Conservation (phyloP, 2,888 invertebrate genomes). For the Thymelicus acteon region DNA sequence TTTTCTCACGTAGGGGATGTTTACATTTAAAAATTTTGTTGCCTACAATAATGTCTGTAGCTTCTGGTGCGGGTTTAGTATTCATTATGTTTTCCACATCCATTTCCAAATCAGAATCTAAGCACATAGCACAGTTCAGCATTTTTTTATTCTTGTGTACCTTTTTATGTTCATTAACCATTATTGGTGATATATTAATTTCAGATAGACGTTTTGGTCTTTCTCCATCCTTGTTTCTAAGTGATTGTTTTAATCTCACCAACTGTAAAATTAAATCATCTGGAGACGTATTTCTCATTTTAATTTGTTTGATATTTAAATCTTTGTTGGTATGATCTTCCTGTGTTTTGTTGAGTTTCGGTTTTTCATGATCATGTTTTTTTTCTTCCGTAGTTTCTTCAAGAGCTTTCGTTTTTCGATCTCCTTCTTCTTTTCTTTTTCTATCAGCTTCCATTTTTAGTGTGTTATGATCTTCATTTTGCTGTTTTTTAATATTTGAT, state of each 20-base stretch:
- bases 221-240: constrained; percentile 30
- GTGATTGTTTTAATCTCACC: constrained; percentile 52
- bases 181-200: constrained; percentile 36
- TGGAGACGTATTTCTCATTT: constrained; percentile 46
- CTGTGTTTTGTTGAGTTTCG: constrained; percentile 34
- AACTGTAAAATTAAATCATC: constrained; percentile 54
- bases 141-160: constrained; percentile 40
- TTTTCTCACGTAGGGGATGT: constrained; percentile 42
- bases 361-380: constrained; percentile 22
- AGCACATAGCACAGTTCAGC: constrained; percentile 45
- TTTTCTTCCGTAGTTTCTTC: constrained; percentile 28
- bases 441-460: constrained; percentile 36
- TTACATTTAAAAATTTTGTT: constrained; percentile 57
- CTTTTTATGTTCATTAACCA: constrained; percentile 36
- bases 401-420: constrained; percentile 34
- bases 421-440: constrained; percentile 36
- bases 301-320: constrained; percentile 50
- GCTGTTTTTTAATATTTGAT: constrained; percentile 28
- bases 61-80: constrained; percentile 38
- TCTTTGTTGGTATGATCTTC: constrained; percentile 45
- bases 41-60: constrained; percentile 59
- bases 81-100: constrained; percentile 48
- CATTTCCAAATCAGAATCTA: constrained; percentile 53
- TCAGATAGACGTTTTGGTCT: constrained; percentile 41
- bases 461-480: constrained; percentile 31